A percentile compares a stretch with the other conserved stretches of the same genome.
phyloP scores from a whole-genome alignment of 2,113 vertebrate species.

The Pluvialis apricaria region DNA sequence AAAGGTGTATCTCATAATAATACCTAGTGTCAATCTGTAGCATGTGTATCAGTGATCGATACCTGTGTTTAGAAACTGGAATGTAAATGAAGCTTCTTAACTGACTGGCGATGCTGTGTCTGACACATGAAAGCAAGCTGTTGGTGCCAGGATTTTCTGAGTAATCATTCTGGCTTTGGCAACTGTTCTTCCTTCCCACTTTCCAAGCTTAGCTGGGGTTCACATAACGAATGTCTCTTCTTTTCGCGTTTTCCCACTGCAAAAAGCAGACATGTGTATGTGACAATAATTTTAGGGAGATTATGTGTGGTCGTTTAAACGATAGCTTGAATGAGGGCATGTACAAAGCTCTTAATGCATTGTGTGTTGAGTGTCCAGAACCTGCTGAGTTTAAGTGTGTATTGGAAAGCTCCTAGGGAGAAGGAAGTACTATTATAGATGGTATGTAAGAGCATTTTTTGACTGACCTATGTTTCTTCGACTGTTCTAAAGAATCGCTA shows the following conservation, averaged over 20 bases:
- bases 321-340: neutral
- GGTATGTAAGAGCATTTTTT: neutral
- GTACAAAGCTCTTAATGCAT: neutral
- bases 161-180: neutral
- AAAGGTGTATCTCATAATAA: neutral
- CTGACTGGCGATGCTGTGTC: neutral
- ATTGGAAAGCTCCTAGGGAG: neutral
- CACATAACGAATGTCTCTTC: neutral
- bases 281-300: neutral
- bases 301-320: neutral
- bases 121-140: neutral
- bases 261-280: neutral
- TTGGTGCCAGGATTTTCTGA: neutral
- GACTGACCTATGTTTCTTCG: neutral
- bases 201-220: neutral
- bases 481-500: neutral
- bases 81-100: neutral
- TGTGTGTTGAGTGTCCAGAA: neutral
- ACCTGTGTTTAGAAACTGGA: neutral
- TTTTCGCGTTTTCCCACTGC: neutral
- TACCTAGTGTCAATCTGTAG: neutral
- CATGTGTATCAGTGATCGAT: neutral
- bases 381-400: neutral
- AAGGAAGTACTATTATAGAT: neutral
- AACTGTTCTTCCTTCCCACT: neutral